phyloP scores from a whole-genome alignment of 2,113 vertebrate species.

The Oncorhynchus mykiss region DNA sequence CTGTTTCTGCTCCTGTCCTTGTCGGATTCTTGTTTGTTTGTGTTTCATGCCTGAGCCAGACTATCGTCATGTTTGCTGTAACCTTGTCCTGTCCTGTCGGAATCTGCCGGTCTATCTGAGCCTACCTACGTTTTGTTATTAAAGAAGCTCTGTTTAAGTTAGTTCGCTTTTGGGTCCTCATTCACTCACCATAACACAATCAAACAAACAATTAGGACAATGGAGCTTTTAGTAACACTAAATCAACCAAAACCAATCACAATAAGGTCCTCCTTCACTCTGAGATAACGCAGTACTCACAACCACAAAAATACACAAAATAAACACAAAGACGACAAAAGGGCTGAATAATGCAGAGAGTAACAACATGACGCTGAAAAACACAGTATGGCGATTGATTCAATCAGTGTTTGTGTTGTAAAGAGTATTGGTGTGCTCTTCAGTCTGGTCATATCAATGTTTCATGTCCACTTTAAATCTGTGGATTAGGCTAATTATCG shows the following conservation, averaged over 20 bases:
- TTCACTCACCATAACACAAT: no score
- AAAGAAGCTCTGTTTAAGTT: no score
- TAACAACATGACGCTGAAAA: not conserved
- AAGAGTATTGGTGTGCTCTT: not conserved
- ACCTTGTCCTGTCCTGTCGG: no score
- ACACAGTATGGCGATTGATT: not conserved
- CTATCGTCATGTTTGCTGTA: no score
- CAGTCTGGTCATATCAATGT: not conserved
- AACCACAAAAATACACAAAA: slow-evolving; percentile 3
- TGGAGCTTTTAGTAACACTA: slow-evolving; percentile 10
- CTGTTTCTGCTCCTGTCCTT: no score
- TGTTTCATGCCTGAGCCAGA: no score
- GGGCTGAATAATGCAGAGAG: not conserved
- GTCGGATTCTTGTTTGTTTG: no score
- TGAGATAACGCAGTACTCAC: slow-evolving; percentile 2
- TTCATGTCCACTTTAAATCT: not conserved
- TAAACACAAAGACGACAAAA: not conserved
- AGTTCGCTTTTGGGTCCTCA: no score
- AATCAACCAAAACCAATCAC: slow-evolving; percentile 25
- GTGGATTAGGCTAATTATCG: not conserved
- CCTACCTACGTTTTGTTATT: no score
- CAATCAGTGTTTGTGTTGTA: not conserved
- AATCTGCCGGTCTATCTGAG: no score
- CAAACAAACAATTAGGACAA: slow-evolving; percentile 27
- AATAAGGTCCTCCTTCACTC: slow-evolving; percentile 12